Conservation (phyloP, 23 tunicate species). For the Botrylloides violaceus region DNA sequence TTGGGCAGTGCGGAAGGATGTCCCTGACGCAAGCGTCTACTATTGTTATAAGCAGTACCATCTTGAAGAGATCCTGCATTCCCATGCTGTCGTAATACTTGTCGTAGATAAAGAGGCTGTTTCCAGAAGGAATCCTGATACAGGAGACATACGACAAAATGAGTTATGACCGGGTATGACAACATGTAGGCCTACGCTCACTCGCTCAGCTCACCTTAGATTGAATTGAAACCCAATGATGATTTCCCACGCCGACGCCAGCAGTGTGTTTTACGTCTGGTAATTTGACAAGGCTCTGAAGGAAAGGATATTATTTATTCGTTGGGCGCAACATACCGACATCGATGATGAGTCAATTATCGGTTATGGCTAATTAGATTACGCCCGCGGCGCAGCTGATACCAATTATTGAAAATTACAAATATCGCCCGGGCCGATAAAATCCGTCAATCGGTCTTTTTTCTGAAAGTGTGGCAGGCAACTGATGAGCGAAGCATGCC, state of each 20-base stretch:
- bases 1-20: slow-evolving; percentile 5
- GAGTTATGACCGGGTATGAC: not conserved
- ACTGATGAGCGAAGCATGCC: no score
- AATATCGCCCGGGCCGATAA: no score
- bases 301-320: no score
- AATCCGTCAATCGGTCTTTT: no score
- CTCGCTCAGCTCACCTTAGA: not conserved
- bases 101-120: slow-evolving; percentile 16
- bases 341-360: no score
- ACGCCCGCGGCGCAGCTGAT: no score
- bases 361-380: no score
- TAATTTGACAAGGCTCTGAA: not conserved
- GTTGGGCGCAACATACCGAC: no score
- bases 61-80: not conserved
- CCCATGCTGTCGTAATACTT: slow-evolving; percentile 3
- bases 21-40: not conserved
- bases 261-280: not conserved
- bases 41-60: not conserved
- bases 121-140: not conserved
- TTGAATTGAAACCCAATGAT: not conserved
- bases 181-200: no score
- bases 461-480: no score
- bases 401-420: no score
- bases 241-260: not conserved
- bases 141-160: not conserved